Conservation (phyloP, 2,113 vertebrate genomes). For the Brevimyrus niger region DNA sequence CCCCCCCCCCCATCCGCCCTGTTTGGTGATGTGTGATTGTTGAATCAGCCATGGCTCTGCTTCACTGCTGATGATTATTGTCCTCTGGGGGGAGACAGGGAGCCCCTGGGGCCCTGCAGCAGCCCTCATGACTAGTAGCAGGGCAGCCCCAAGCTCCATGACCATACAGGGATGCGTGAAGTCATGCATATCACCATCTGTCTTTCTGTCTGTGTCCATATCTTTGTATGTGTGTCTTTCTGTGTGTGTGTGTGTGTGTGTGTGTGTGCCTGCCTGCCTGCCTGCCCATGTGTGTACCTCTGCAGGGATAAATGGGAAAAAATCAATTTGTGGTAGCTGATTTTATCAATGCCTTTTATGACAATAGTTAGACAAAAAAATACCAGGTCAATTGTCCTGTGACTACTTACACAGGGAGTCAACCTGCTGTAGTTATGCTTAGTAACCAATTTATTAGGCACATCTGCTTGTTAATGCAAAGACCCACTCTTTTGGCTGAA, state of each 20-base stretch:
- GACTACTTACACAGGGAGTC: background rate
- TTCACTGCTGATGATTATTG: background rate
- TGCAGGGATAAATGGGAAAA: background rate
- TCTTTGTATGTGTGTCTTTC: background rate
- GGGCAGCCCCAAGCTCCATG: background rate
- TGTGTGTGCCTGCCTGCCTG: background rate
- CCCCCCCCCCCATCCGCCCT: background rate
- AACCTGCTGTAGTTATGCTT: background rate
- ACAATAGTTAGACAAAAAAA: background rate
- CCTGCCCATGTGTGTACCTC: background rate
- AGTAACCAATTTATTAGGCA: background rate
- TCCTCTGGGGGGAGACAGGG: background rate
- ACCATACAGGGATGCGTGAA: background rate
- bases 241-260: background rate
- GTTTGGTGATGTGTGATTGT: background rate
- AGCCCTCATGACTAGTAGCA: background rate
- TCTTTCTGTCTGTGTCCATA: background rate
- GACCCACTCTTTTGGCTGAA: background rate
- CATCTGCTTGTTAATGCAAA: background rate
- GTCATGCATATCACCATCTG: no score
- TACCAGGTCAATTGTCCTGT: background rate
- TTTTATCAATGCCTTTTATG: background rate
- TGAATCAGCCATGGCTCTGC: background rate
- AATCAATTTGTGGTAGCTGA: background rate
- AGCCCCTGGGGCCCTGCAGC: background rate